These are phyloP conservation scores for Alauda arvensis DNA, from an alignment of 2,797 vertebrate genomes.

Conservation along the genomic window DNA sequence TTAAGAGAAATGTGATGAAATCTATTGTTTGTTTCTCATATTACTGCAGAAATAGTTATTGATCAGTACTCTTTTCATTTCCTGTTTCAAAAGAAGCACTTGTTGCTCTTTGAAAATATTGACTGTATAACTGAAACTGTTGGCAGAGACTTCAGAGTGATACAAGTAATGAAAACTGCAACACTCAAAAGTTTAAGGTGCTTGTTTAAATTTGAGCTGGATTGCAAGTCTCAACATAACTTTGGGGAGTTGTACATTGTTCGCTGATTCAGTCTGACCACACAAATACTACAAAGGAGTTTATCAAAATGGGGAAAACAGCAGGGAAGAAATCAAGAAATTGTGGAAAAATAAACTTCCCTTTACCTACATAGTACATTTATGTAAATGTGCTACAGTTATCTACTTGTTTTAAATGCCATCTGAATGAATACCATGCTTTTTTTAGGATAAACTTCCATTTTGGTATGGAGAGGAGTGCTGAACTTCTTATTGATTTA, in stretches of 20 bases:
- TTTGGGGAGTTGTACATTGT: accelerated
- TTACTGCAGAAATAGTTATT: background rate
- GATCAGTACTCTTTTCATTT: background rate
- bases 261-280: background rate
- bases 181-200: background rate
- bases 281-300: background rate
- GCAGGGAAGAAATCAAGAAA: background rate
- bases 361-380: background rate
- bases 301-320: background rate
- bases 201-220: background rate
- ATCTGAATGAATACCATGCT: background rate
- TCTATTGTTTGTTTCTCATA: background rate
- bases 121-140: background rate
- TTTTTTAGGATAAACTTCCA: background rate
- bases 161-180: background rate
- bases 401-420: background rate
- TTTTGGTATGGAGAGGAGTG: background rate
- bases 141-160: background rate
- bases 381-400: background rate
- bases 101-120: background rate
- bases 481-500: background rate
- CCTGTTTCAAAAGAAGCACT: background rate
- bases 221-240: background rate
- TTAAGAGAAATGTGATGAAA: background rate
- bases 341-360: background rate